Evolutionary conservation across 35 echinoderm and acorn worm species (phyloP).

Genomic region (Lytechinus pictus): DNA sequence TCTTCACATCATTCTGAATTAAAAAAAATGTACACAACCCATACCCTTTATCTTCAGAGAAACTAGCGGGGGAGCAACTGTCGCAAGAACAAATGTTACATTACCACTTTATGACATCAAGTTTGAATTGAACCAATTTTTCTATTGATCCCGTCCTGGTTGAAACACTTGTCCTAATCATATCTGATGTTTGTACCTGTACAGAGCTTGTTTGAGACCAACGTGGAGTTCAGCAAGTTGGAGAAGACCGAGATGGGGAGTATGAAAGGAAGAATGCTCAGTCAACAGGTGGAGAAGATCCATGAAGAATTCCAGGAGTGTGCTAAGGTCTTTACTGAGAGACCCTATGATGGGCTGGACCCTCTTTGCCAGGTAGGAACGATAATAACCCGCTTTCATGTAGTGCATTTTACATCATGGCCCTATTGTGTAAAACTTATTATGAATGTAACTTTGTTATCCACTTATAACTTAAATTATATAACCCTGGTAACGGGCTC

Average conservation of each 20-base stretch:
- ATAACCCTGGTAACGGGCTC: too few species aligned
- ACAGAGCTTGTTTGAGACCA: conserved; percentile 97
- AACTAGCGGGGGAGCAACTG: too few species aligned
- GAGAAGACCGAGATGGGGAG: conserved; percentile 99
- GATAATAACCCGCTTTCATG: not conserved
- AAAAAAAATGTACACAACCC: too few species aligned
- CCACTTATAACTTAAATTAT: too few species aligned
- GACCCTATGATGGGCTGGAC: conserved; percentile 89
- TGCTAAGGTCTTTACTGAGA: conserved; percentile 88
- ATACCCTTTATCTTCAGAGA: too few species aligned
- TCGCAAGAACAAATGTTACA: too few species aligned
- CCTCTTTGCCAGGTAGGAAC: conserved; percentile 77
- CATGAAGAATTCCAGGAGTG: conserved; percentile 94
- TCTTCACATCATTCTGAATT: too few species aligned
- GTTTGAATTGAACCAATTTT: too few species aligned
- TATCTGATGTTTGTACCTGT: not conserved
- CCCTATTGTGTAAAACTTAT: too few species aligned
- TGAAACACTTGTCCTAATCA: not conserved
- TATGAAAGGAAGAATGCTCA: conserved; percentile 95
- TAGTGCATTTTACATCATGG: too few species aligned
- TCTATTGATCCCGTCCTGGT: not conserved
- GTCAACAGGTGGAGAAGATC: conserved; percentile 88
- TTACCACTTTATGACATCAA: too few species aligned
- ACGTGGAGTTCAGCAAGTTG: conserved; percentile 94
- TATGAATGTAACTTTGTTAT: too few species aligned